phyloP scores from a whole-genome alignment of 2,797 vertebrate species.

The Onychomys torridus region DNA sequence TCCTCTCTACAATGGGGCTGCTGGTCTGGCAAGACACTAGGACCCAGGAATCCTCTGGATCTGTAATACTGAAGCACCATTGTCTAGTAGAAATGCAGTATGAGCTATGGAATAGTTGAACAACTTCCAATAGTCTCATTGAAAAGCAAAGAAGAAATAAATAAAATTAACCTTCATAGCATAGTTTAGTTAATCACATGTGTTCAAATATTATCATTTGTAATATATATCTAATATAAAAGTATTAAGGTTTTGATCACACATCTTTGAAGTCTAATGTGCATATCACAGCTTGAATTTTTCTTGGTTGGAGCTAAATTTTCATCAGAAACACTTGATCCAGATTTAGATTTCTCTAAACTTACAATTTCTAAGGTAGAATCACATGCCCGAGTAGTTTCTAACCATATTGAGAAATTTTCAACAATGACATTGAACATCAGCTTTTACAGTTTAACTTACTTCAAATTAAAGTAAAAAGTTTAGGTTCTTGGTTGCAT shows the following conservation, averaged over 20 bases:
- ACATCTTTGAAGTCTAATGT: slow-evolving; percentile 37
- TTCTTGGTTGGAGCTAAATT: not conserved
- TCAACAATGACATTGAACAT: not conserved
- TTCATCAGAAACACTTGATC: slow-evolving; percentile 44
- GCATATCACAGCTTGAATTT: not conserved
- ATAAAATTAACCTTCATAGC: not conserved
- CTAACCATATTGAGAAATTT: slow-evolving; percentile 20
- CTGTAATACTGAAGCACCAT: not conserved
- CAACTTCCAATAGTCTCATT: not conserved
- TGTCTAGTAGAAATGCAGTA: not conserved
- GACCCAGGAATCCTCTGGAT: not conserved
- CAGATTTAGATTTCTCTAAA: slow-evolving; percentile 43
- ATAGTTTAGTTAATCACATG: not conserved
- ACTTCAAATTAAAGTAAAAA: slow-evolving; percentile 48
- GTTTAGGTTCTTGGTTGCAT: not conserved
- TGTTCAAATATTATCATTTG: slow-evolving; percentile 9
- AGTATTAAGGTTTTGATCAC: not conserved
- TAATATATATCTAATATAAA: not conserved
- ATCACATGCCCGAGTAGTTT: not conserved
- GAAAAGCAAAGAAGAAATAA: slow-evolving; percentile 22
- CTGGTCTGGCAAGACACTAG: not conserved
- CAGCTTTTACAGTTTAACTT: slow-evolving; percentile 22
- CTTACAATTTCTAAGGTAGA: slow-evolving; percentile 35
- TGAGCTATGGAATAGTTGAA: not conserved
- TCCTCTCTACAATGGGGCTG: not conserved